Evolutionary conservation across 1,140 invertebrate genomes (phyloP).

Genomic region (Drosophila mauritiana): DNA sequence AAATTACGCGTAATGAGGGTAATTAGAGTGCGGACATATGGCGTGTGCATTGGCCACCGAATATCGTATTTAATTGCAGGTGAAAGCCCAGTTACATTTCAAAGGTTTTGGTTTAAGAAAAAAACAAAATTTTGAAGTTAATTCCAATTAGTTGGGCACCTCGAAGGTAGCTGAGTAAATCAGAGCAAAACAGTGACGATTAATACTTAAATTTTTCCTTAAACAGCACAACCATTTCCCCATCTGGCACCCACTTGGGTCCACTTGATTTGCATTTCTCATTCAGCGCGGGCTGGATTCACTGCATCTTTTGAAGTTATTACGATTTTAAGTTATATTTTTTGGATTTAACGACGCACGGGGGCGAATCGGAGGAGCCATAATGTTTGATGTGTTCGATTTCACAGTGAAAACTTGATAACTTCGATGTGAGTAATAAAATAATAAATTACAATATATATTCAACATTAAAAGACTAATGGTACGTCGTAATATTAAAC

Average conservation of each 20-base stretch:
- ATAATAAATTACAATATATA: neutral
- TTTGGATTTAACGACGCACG: constrained; percentile 2
- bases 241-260: constrained; percentile 23
- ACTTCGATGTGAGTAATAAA: neutral
- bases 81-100: constrained; percentile 44
- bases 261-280: constrained; percentile 34
- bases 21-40: constrained; percentile 34
- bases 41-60: constrained; percentile 37
- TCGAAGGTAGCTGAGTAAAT: neutral
- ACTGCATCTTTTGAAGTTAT: neutral
- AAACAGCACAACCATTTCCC: constrained; percentile 22
- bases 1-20: constrained; percentile 60
- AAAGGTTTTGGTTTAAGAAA: neutral
- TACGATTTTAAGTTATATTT: constrained; percentile 3
- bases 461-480: too few species aligned
- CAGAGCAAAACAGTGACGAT: constrained; percentile 3
- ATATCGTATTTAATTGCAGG: constrained; percentile 41
- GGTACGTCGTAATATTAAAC: too few species aligned
- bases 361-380: neutral
- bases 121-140: neutral
- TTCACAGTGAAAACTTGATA: neutral
- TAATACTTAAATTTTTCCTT: neutral
- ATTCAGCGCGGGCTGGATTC: neutral
- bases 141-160: neutral
- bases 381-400: neutral